Percentiles rank a stretch among this genome's conserved stretches.
Conservation (phyloP, 2,888 invertebrate genomes). For the Periphyllus acericola region DNA sequence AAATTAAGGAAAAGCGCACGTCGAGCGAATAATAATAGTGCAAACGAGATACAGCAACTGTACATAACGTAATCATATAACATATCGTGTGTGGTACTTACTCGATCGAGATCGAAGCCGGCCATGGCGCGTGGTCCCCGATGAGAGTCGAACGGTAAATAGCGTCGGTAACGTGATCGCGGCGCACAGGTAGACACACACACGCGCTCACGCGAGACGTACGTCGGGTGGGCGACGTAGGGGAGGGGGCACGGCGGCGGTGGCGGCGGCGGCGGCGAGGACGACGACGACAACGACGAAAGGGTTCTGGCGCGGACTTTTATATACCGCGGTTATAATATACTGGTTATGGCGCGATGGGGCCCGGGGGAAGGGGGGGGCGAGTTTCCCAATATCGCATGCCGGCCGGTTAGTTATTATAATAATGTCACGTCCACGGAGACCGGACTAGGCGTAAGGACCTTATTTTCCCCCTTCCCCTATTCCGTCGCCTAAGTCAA, state of each 20-base stretch:
- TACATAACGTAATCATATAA: not conserved
- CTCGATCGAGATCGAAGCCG: slow-evolving; percentile 41
- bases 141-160: slow-evolving; percentile 53
- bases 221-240: not conserved
- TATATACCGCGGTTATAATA: too few species aligned
- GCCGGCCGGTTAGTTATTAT: not conserved
- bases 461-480: too few species aligned
- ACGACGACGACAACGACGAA: not conserved
- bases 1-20: not conserved
- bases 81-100: slow-evolving; percentile 25
- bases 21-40: not conserved
- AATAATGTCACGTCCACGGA: too few species aligned
- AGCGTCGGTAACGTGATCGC: slow-evolving; percentile 33
- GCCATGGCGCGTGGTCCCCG: slow-evolving; percentile 19
- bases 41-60: not conserved
- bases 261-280: not conserved
- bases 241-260: not conserved
- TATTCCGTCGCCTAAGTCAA: too few species aligned
- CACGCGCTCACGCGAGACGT: not conserved
- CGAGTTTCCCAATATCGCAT: not conserved
- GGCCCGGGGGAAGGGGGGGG: not conserved
- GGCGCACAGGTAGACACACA: slow-evolving; percentile 15
- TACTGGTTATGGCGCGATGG: not conserved
- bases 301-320: not conserved
- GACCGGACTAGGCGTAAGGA: too few species aligned